Evolutionary conservation across 1,140 invertebrate genomes (phyloP).

Genomic region (Sesamia nonagrioides): DNA sequence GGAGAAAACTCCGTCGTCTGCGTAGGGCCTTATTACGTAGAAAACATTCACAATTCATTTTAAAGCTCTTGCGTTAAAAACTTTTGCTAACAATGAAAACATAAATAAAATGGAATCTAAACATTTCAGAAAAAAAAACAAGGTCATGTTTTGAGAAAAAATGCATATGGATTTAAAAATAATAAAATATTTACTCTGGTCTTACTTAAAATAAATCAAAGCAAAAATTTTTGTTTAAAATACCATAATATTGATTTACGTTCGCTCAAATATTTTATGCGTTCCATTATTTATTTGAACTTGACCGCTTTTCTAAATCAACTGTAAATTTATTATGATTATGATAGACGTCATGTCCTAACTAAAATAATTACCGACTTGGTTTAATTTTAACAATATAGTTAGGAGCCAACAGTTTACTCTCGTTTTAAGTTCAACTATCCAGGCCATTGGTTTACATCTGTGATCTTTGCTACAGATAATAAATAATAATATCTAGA

Average conservation of each 20-base stretch:
- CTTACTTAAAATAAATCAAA: conserved; percentile 16
- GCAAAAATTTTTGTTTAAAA: background rate
- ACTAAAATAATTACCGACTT: conserved; percentile 21
- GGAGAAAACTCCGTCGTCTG: no score
- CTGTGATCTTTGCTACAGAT: conserved; percentile 30
- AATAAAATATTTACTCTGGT: no score
- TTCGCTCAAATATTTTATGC: conserved; percentile 3
- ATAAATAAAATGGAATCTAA: background rate
- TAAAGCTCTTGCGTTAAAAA: background rate
- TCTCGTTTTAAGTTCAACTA: conserved; percentile 24
- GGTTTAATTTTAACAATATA: conserved; percentile 17
- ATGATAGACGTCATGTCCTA: background rate
- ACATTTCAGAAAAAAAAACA: background rate
- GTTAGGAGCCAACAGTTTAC: background rate
- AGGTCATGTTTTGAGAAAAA: background rate
- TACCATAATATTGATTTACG: conserved; percentile 10
- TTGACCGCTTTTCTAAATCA: conserved; percentile 8
- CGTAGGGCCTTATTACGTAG: no score
- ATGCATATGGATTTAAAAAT: background rate
- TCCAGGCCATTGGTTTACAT: background rate
- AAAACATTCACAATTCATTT: no score
- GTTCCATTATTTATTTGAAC: conserved; percentile 17
- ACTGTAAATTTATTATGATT: background rate
- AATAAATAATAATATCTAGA: background rate
- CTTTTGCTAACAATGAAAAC: background rate